Evolutionary conservation across 1,140 invertebrate species (phyloP).

Genomic region (Lasioglossum baleicum): DNA sequence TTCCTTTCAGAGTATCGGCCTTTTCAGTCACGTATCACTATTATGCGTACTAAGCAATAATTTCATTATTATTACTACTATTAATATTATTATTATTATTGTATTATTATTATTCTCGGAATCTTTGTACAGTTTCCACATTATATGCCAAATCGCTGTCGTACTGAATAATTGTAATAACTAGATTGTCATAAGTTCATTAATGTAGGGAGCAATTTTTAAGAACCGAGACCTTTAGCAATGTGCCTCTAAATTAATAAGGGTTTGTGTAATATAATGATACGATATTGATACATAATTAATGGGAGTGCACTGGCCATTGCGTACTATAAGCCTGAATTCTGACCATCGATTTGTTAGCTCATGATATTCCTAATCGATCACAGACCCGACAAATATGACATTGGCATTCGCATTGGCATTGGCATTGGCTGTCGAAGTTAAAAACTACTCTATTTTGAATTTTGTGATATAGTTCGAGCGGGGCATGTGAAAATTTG

Average conservation of each 20-base stretch:
- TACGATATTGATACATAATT: conserved; percentile 67
- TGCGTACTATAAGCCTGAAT: conserved; percentile 70
- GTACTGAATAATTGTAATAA: conserved; percentile 67
- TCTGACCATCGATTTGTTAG: conserved; percentile 67
- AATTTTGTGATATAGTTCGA: conserved; percentile 73
- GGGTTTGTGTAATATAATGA: conserved; percentile 76
- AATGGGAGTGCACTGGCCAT: conserved; percentile 60
- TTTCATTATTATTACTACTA: conserved; percentile 51
- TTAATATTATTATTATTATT: conserved; percentile 14
- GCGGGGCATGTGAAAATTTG: conserved; percentile 66
- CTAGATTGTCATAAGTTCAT: conserved; percentile 70
- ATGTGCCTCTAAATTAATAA: conserved; percentile 80
- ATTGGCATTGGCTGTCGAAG: conserved; percentile 69
- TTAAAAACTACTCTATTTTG: conserved; percentile 70
- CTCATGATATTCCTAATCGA: conserved; percentile 65
- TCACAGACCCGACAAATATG: conserved; percentile 67
- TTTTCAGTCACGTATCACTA: conserved; percentile 44
- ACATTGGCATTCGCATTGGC: conserved; percentile 62
- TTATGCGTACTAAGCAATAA: conserved; percentile 58
- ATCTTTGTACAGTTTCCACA: conserved; percentile 67
- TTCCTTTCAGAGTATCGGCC: conserved; percentile 41
- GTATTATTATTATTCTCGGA: conserved; percentile 48
- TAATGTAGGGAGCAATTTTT: conserved; percentile 74
- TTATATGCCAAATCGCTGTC: conserved; percentile 70
- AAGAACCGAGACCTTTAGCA: conserved; percentile 78